Base-by-base conservation (phyloP, 2,113 vertebrate species). In the Siniperca chuatsi region DNA sequence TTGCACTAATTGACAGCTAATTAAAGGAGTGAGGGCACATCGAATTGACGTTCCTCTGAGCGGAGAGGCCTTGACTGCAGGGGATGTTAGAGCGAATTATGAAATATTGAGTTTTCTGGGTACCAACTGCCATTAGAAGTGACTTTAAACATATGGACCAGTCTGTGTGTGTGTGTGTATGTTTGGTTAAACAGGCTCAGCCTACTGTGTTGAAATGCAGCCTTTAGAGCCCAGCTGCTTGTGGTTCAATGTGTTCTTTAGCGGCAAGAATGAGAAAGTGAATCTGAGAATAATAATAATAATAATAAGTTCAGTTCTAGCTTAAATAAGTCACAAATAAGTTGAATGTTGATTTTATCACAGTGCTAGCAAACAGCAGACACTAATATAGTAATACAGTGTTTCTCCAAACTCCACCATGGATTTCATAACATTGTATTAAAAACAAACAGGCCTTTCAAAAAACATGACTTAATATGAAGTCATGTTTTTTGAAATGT, bases 1-100 rank as follows among this genome's bases (percentile, higher is more conserved):
- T 97, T 98, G 97, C 96, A 95, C 97, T 98, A 98, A 99, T 97
- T 99, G 98, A 99, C 98, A 98, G 98, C 98, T 99, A 99, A 99
- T 99, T 99, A 98, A 95, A 96, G 95, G 96, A 95, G 96, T 94
- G 95, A 96, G 95, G 97, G 96, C 96, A 97, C 97, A 98, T 97
- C 95, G 94, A 96, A 96, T 95, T 97, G 97, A 98, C 96, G 93
- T 97, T 96, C 95, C 96, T 96, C 95, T 94, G 94, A 94, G 89
- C 87, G 91, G 94, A 87, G 94, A 93, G 94, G 95, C 96, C 95
- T 91, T 93, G 92, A 82, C 85, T 55, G 82, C 81, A 78, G 90
- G 72, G 79, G 82, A 91, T 77, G 87, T 75, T 35, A 62, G 84
- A 80, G 66, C 57, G 70, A 74, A 61, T 84, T 81, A 85, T 88